Evolutionary conservation across 2,113 vertebrate species (phyloP).

Genomic region (Hiodon alosoides): DNA sequence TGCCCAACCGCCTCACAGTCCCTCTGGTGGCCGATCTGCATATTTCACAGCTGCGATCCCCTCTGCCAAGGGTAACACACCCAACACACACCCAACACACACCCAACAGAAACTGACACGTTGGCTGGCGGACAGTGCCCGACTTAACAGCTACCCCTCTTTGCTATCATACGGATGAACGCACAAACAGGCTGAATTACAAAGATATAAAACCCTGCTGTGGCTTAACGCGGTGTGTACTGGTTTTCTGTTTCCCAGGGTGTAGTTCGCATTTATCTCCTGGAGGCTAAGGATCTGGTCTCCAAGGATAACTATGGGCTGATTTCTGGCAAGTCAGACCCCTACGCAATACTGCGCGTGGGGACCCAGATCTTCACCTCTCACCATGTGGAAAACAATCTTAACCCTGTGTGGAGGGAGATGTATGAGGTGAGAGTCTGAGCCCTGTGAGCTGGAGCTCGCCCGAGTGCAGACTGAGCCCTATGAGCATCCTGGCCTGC

Average conservation of each 20-base stretch:
- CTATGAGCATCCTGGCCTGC: constrained; percentile 9
- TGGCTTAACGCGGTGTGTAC: no score
- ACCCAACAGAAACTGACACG: constrained; percentile 17
- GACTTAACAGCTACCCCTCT: no score
- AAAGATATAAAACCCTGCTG: not conserved
- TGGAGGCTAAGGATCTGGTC: constrained; percentile 70
- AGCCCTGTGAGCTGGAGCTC: not conserved
- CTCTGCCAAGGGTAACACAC: constrained; percentile 77
- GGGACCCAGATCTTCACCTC: constrained; percentile 86
- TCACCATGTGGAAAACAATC: constrained; percentile 70
- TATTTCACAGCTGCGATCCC: constrained; percentile 77
- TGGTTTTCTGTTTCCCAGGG: constrained; percentile 58
- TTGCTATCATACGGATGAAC: not conserved
- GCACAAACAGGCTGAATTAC: not conserved
- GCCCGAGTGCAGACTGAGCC: not conserved
- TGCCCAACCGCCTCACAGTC: constrained; percentile 84
- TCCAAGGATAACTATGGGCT: constrained; percentile 82
- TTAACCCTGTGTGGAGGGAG: constrained; percentile 80
- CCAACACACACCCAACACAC: constrained; percentile 20
- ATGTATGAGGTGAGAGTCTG: constrained; percentile 76
- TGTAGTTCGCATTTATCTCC: constrained; percentile 79
- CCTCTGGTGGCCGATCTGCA: constrained; percentile 76
- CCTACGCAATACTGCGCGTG: constrained; percentile 78
- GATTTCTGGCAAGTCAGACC: constrained; percentile 84
- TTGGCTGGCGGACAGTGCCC: not conserved